Conservation (phyloP, 2,888 invertebrate species). For the Agrenia bidenticulata region DNA sequence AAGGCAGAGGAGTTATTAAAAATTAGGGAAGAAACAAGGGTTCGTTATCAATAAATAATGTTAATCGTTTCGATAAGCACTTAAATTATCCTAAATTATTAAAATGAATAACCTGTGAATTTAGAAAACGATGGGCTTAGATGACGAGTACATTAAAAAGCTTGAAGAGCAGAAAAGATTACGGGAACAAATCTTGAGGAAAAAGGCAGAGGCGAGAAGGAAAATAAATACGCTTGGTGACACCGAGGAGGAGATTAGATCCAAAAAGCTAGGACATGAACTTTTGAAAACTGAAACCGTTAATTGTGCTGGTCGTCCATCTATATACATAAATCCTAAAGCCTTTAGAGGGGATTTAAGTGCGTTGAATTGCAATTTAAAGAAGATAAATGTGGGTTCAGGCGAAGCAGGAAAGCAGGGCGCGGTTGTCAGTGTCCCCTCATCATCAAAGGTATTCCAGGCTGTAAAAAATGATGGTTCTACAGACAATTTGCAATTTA, state of each 20-base stretch:
- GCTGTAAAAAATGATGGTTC: slow-evolving; percentile 12
- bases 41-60: slow-evolving; percentile 12
- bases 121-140: slow-evolving; percentile 41
- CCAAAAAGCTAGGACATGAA: too few relatives aligned
- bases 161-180: slow-evolving; percentile 60
- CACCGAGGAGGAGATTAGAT: background rate
- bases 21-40: slow-evolving; percentile 44
- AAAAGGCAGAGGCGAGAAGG: slow-evolving; percentile 59
- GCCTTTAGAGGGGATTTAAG: slow-evolving; percentile 41
- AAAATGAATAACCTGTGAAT: background rate
- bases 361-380: slow-evolving; percentile 33
- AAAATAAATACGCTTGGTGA: slow-evolving; percentile 53
- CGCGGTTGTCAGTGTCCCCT: background rate
- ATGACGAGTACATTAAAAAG: slow-evolving; percentile 57
- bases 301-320: slow-evolving; percentile 17
- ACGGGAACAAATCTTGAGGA: slow-evolving; percentile 58
- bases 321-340: slow-evolving; percentile 42
- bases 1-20: slow-evolving; percentile 31
- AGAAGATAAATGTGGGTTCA: slow-evolving; percentile 29
- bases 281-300: background rate
- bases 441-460: slow-evolving; percentile 14
- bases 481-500: slow-evolving; percentile 16
- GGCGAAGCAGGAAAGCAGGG: background rate
- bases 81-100: background rate
- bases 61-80: too few relatives aligned